Base-by-base conservation (phyloP, 2,888 invertebrate genomes). In the Quadroppia sp. region DNA sequence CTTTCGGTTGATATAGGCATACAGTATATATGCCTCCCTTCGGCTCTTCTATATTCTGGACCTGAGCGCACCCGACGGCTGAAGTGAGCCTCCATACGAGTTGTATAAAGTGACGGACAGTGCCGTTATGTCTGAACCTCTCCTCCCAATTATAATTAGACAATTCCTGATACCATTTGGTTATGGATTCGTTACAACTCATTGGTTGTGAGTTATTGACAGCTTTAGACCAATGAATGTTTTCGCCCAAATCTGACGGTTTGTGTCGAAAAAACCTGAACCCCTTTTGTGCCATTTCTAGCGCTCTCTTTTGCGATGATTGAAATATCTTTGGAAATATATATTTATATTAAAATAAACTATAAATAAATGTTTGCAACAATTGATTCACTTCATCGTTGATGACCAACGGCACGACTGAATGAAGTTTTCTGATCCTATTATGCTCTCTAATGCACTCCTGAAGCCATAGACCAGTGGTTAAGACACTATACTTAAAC, bases 151-250 rank as follows among this genome's bases (percentile, higher is more conserved):
- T 40, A 40, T 67, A 67, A 20, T 42, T 67, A 20, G 36, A 23
- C 11, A 36, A 20, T 20, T 67, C 67, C 11, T 20, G 42, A 67
- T 67, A 67, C 67, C 67, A 67, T 13, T 67, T 67, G 15, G 3
- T 11, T 17, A 67, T 67, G 17, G 67, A 42, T 32, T 36, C 11
- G 15, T 67, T 67, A 23, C 67, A 67, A 67, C 23, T 67, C 13
- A 67, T 23, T 6, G 48, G 17, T 15, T 48, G 53, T 6, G 30
- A 61, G 32, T 17, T 32, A 61, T 36, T 61, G n/a, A n/a, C 0
- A 28, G 40, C 23, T 67, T 67, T 67, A 40, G 40, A 23, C 67
- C 67, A 67, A 67, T 67, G 67, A 20, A 67, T 67, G 40, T 67
- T 67, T 67, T 67, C 67, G 0, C 67, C 67, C 9, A n/a, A 40